Evolutionary conservation across 2,797 vertebrate species (phyloP), one percentile per base, ranked within the genome.

Genomic region (Molossus alvarezi): DNA sequence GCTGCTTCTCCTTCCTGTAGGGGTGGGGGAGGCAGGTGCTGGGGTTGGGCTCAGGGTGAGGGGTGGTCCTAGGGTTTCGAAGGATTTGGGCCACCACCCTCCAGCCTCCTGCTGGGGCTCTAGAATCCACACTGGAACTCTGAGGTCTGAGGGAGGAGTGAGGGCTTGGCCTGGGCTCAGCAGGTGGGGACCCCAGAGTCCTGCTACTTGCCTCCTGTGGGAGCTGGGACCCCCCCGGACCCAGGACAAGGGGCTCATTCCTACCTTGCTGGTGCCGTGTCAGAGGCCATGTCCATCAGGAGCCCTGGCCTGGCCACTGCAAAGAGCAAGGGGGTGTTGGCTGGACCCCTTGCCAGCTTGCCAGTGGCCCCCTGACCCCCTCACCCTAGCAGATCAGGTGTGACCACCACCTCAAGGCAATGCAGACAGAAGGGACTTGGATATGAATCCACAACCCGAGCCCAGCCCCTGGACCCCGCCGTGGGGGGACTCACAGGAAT

Each of bases 401-500:
- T 75, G 77, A 25, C 73, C 73, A 9, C 10, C 6, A n/a, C 55
- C 17, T 57, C 62, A 48, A 51, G 60, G 37, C 3, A 5, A 37
- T 57, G 23, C 51, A 14, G 29, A 72, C 33, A 14, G 37, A 71
- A 64, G 58, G 62, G 67, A n/a, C 41, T 41, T 53, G 41, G 77
- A 7, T 14, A 23, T 5, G 73, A 73, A 88, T 18, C 65, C 7
- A 18, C 41, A 13, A 45, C 92, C 93, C 0, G 0, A 82, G 69
- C 79, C 82, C 90, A 23, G 33, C 2, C 69, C 67, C 53, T 1
- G 13, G 51, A 20, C 51, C 48, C 89, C 27, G 29, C 37, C 12
- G 9, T 45, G 12, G 0, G 1, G 13, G 60, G 89, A 98, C 98
- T 98, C 96, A 98, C 98, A 7, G 75, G 91, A 88, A 11, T 51